Evolutionary conservation across 2,113 vertebrate genomes (phyloP).

Genomic region (Amblyornis subalaris): DNA sequence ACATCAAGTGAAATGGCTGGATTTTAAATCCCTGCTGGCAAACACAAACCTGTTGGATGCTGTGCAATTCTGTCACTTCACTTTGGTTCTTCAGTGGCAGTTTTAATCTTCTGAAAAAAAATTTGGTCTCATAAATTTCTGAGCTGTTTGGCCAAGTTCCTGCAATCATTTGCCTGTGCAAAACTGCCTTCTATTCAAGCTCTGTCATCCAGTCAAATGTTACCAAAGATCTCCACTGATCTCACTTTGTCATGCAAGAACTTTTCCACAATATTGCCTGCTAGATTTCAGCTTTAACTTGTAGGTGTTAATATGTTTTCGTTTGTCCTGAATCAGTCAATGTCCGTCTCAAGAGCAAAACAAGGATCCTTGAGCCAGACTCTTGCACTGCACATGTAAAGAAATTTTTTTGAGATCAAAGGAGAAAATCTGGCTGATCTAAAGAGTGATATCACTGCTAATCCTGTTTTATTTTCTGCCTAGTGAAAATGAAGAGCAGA

Average conservation of each 20-base stretch:
- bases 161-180: neutral
- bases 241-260: neutral
- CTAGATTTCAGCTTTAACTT: neutral
- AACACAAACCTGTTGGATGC: neutral
- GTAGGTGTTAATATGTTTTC: neutral
- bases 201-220: conserved; percentile 23
- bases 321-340: neutral
- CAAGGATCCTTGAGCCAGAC: neutral
- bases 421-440: neutral
- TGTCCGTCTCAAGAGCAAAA: neutral
- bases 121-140: neutral
- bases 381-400: neutral
- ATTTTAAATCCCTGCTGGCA: neutral
- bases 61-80: conserved; percentile 24
- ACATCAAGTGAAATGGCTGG: neutral
- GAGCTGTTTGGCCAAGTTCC: neutral
- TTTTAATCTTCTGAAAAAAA: neutral
- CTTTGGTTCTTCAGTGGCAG: neutral
- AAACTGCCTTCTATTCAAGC: neutral
- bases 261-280: neutral
- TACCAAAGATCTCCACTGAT: neutral
- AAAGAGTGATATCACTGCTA: neutral
- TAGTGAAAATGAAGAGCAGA: neutral
- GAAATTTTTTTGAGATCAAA: neutral
- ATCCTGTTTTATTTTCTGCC: neutral